Conservation (phyloP, 2,888 invertebrate genomes). For the Eristalis arbustorum region DNA sequence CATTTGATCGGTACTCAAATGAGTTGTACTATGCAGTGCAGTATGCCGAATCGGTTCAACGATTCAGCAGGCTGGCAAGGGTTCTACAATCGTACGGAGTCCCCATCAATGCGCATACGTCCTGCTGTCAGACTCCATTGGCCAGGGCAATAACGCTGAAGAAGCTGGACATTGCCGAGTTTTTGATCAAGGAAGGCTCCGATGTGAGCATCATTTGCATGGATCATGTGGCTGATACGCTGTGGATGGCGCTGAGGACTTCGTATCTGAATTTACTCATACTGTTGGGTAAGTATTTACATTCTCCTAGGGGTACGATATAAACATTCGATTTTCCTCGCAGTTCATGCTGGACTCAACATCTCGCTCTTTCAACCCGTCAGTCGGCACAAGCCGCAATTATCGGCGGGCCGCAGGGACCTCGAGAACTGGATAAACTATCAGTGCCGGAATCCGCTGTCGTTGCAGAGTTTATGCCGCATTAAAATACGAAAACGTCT, state of each 20-base stretch:
- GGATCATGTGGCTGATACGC: conserved; percentile 75
- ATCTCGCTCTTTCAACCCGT: conserved; percentile 62
- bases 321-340: neutral
- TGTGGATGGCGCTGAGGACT: conserved; percentile 72
- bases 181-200: conserved; percentile 78
- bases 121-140: conserved; percentile 86
- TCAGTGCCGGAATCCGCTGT: conserved; percentile 74
- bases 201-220: conserved; percentile 75
- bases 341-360: conserved; percentile 77
- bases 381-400: conserved; percentile 43
- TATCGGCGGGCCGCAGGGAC: conserved; percentile 64
- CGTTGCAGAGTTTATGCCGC: conserved; percentile 76
- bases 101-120: conserved; percentile 81
- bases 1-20: conserved; percentile 82
- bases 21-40: conserved; percentile 77
- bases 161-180: conserved; percentile 76
- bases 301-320: neutral
- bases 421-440: conserved; percentile 71
- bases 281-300: conserved; percentile 74
- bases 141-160: conserved; percentile 82
- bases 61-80: conserved; percentile 74
- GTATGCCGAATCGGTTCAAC: conserved; percentile 73
- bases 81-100: conserved; percentile 81
- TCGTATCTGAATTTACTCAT: conserved; percentile 74
- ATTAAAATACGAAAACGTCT: conserved; percentile 75